Evolutionary conservation across 2,797 vertebrate genomes (phyloP), one percentile per base, ranked within the genome.

Genomic region (Chelmon rostratus): DNA sequence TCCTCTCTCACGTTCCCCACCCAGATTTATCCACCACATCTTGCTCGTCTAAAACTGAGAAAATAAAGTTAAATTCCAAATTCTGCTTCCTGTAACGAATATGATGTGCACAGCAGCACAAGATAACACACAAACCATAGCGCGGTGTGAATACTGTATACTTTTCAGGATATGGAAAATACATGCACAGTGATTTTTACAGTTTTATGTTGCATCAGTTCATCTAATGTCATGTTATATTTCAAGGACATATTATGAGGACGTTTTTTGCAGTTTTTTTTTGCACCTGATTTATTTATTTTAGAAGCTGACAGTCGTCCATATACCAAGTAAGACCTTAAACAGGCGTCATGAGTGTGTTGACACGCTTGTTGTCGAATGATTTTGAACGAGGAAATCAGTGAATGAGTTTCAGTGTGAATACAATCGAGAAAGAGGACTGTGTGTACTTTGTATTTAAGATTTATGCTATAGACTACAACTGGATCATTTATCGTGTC

Each of bases 121-220:
- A 19, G 16, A 15, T 6, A 6, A 52, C 38, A 68, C 44, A 61
- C 25, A 42, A 0, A 64, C 21, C 15, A 8, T 3, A 1, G 8
- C 1, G 4, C 40, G 10, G 21, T 52, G 31, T 73, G 35, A 56
- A 66, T 28, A 35, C 25, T 28, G n/a, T 47, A 16, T 18, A 65
- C 44, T 25, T 59, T 58, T 18, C 25, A 70, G 50, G 40, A 44
- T 6, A 16, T 15, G 13, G 12, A 16, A 4, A 25, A 3, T 12
- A 40, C 8, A n/a, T n/a, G n/a, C n/a, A n/a, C n/a, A 38, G 4
- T 23, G 11, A 19, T 31, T 59, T 67, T 66, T 50, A 38, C 44
- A 25, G 11, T 35, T 83, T 79, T 33, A 46, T 59, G 52, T 65
- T 71, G 5, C 40, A 54, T 59, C 13, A 37, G 6, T 69, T 19